Conservation (phyloP, 2,888 invertebrate genomes). For the Hoplodrina ambigua region DNA sequence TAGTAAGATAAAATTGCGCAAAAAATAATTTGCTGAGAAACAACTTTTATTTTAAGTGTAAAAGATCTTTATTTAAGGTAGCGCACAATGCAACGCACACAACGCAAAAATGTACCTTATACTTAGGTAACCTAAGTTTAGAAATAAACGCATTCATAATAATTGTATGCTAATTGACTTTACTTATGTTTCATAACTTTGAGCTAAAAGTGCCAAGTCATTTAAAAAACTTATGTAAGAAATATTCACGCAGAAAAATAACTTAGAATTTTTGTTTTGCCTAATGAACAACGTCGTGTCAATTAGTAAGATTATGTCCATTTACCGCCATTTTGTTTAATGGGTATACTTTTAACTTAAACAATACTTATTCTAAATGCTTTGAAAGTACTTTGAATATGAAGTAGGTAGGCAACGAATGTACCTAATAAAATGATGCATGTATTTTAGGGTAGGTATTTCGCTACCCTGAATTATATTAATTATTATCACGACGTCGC, state of each 20-base stretch:
- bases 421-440: too few relatives aligned
- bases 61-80: too few relatives aligned
- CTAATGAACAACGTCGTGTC: constrained; percentile 4
- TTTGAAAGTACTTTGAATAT: constrained; percentile 1
- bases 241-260: constrained; percentile 3
- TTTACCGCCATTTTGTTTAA: constrained; percentile 12
- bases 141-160: neutral
- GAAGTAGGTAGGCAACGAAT: neutral
- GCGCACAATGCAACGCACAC: too few relatives aligned
- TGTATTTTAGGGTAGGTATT: too few relatives aligned
- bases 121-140: neutral
- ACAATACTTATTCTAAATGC: constrained; percentile 4
- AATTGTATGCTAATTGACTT: neutral
- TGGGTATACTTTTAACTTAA: constrained; percentile 9
- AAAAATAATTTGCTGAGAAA: too few relatives aligned
- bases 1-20: too few relatives aligned
- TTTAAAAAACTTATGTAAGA: constrained; percentile 17
- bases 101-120: neutral
- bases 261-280: constrained; percentile 7
- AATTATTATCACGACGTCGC: too few relatives aligned
- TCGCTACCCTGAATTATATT: too few relatives aligned
- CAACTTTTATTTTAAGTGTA: too few relatives aligned
- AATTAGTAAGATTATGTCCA: constrained; percentile 24
- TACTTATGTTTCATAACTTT: constrained; percentile 25
- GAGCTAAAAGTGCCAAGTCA: neutral